A percentile compares a stretch with the other conserved stretches of the same genome.
Evolutionary conservation across 2,113 vertebrate species (phyloP).

Genomic region (Perccottus glenii): DNA sequence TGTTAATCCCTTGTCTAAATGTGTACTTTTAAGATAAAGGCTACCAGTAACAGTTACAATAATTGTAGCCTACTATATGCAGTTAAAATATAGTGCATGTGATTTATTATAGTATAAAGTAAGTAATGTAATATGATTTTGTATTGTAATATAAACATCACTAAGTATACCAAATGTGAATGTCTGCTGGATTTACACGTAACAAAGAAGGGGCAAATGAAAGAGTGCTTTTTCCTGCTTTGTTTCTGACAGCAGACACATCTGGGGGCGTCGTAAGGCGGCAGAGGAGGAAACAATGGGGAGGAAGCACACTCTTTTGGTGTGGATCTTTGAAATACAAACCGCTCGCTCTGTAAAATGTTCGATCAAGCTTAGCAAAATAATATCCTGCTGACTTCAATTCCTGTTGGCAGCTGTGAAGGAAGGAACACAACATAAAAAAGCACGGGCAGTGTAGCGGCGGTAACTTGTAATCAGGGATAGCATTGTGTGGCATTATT

Average conservation of each 20-base stretch:
- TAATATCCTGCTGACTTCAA: conserved; percentile 44
- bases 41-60: too few relatives aligned
- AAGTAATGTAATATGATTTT: too few relatives aligned
- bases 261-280: conserved; percentile 46
- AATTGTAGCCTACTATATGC: background rate
- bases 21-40: too few relatives aligned
- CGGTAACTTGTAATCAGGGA: conserved; percentile 55
- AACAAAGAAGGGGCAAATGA: conserved; percentile 28
- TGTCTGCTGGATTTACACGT: conserved; percentile 14
- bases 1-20: too few relatives aligned
- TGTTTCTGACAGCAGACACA: conserved; percentile 36
- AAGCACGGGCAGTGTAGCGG: conserved; percentile 35
- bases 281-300: conserved; percentile 16
- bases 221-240: conserved; percentile 5
- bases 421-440: conserved; percentile 14
- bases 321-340: conserved; percentile 25
- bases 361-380: conserved; percentile 30
- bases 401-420: conserved; percentile 49
- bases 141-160: too few relatives aligned
- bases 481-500: conserved; percentile 50
- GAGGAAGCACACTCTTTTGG: conserved; percentile 20
- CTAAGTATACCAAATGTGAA: conserved; percentile 7
- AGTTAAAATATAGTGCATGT: too few relatives aligned
- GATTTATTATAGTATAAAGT: too few relatives aligned
- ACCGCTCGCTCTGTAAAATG: conserved; percentile 32